Conservation (phyloP, 2,113 vertebrate genomes). For the Egretta garzetta region DNA sequence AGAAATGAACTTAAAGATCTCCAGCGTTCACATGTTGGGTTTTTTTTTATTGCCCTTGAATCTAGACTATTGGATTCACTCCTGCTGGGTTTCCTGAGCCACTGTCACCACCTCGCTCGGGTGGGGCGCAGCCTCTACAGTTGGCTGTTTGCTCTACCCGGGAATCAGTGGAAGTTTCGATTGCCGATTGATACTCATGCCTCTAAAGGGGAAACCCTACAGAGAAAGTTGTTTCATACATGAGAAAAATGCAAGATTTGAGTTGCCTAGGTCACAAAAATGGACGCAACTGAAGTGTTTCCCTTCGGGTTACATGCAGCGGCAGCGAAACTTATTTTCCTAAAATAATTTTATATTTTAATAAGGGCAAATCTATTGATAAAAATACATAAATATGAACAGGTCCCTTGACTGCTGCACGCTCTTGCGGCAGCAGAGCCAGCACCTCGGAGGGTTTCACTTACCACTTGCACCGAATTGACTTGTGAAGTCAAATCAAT, state of each 20-base stretch:
- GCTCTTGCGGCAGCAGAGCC: background rate
- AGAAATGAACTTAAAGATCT: background rate
- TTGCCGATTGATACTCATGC: rapidly evolving
- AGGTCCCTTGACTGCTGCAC: background rate
- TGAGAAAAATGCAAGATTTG: background rate
- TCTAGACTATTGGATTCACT: rapidly evolving
- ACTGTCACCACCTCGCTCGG: rapidly evolving
- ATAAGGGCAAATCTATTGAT: background rate
- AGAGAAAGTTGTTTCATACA: background rate
- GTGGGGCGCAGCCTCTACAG: background rate
- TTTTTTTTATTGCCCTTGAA: background rate
- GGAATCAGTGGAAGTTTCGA: background rate
- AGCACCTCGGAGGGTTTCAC: background rate
- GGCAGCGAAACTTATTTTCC: background rate
- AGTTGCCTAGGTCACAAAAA: background rate
- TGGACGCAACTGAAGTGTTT: background rate
- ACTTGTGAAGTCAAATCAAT: background rate
- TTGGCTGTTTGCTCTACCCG: background rate
- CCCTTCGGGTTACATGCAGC: rapidly evolving
- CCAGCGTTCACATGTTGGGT: too few relatives aligned
- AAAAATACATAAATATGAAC: rapidly evolving
- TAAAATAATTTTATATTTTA: background rate
- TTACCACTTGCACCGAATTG: rapidly evolving
- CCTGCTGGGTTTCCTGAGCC: background rate
- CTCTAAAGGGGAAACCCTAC: background rate